These are phyloP conservation scores for Nesoenas mayeri DNA, from an alignment of 2,113 vertebrate species.

Conservation along the genomic window DNA sequence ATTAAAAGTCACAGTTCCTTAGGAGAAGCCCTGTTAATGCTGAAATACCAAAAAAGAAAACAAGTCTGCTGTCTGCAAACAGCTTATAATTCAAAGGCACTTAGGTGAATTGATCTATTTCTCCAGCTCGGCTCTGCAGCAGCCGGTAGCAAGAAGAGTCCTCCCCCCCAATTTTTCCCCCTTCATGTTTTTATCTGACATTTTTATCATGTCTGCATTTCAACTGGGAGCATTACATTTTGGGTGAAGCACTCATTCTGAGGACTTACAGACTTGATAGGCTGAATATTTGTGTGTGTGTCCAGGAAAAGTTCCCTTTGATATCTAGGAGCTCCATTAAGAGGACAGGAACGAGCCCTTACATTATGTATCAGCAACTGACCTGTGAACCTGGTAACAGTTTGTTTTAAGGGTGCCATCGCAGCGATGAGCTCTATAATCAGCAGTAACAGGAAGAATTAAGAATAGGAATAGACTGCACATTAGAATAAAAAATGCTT, in stretches of 20 bases:
- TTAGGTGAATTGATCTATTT: conserved; percentile 14
- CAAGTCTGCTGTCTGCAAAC: not conserved
- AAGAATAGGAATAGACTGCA: not conserved
- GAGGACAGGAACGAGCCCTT: not conserved
- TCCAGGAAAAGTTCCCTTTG: too few species aligned
- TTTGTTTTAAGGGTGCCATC: not conserved
- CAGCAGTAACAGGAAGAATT: not conserved
- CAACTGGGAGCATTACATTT: not conserved
- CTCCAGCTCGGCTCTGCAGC: not conserved
- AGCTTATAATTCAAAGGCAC: not conserved
- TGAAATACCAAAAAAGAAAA: not conserved
- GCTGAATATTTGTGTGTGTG: not conserved
- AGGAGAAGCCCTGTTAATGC: not conserved
- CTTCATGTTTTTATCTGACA: not conserved
- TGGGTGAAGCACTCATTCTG: not conserved
- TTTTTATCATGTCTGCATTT: not conserved
- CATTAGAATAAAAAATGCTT: not conserved
- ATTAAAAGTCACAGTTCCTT: conserved; percentile 36
- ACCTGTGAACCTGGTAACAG: not conserved
- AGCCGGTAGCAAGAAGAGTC: not conserved
- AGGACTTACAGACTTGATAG: not conserved
- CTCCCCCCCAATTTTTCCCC: too few species aligned
- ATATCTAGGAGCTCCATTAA: not conserved
- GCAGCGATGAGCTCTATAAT: not conserved
- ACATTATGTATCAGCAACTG: not conserved